phyloP scores from a whole-genome alignment of 35 echinoderm and acorn worm species.

The Heliocidaris tuberculata region DNA sequence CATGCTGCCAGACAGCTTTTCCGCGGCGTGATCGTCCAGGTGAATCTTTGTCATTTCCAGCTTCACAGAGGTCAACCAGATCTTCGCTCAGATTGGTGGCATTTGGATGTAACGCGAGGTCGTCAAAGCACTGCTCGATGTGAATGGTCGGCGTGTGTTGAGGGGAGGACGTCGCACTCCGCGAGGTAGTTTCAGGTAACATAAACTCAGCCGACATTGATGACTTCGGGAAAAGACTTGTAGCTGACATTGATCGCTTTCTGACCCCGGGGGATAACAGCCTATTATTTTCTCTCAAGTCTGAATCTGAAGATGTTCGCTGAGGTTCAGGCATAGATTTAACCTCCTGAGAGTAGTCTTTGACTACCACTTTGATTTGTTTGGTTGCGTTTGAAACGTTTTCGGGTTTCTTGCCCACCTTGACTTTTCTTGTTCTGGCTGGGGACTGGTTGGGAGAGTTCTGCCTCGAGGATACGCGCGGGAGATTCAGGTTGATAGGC shows the following conservation, averaged over 20 bases:
- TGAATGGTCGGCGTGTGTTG: slow-evolving; percentile 23
- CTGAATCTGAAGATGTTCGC: slow-evolving; percentile 28
- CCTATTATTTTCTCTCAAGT: background rate
- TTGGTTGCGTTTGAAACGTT: background rate
- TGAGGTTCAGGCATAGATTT: slow-evolving; percentile 3
- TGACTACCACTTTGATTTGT: slow-evolving; percentile 32
- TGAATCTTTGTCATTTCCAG: background rate
- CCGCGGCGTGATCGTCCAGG: background rate
- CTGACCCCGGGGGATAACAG: slow-evolving; percentile 17
- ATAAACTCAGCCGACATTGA: background rate
- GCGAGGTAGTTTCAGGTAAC: background rate
- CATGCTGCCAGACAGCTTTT: slow-evolving; percentile 44
- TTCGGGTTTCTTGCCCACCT: background rate
- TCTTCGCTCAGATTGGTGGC: background rate
- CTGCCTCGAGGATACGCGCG: background rate
- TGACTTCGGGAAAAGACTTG: slow-evolving; percentile 21
- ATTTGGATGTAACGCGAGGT: background rate
- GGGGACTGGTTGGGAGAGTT: slow-evolving; percentile 23
- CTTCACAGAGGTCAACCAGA: background rate
- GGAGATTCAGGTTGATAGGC: slow-evolving; percentile 5
- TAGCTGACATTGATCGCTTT: slow-evolving; percentile 31
- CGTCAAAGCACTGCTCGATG: slow-evolving; percentile 18
- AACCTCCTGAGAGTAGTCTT: slow-evolving; percentile 18
- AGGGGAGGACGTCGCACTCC: slow-evolving; percentile 38
- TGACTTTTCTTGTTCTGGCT: background rate